phyloP scores from a whole-genome alignment of 2,888 invertebrate species.

The Epirrhoe alternata region DNA sequence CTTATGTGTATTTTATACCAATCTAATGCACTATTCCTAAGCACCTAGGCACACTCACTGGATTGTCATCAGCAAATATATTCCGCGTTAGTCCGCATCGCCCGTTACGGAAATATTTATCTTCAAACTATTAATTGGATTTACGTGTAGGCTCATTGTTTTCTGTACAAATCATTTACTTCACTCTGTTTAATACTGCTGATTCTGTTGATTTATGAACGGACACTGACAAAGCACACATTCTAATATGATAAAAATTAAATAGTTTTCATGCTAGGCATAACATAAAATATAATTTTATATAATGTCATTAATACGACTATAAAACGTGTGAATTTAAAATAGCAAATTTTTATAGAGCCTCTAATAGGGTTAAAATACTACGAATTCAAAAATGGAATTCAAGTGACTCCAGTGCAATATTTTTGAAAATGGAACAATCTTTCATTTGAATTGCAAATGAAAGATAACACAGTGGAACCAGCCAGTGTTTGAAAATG shows the following conservation, averaged over 20 bases:
- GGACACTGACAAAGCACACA: constrained; percentile 17
- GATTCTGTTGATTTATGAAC: constrained; percentile 11
- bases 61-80: constrained; percentile 33
- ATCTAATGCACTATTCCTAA: neutral
- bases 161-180: constrained; percentile 23
- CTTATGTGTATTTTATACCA: too few relatives aligned
- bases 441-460: too few relatives aligned
- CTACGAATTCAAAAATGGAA: too few relatives aligned
- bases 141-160: constrained; percentile 40
- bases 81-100: constrained; percentile 35
- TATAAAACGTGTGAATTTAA: neutral
- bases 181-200: constrained; percentile 7
- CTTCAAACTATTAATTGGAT: constrained; percentile 44
- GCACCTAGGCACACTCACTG: constrained; percentile 1
- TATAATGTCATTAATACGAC: too few relatives aligned
- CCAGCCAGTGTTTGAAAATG: constrained; percentile 36
- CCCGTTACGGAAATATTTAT: constrained; percentile 45
- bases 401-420: neutral
- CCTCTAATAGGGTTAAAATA: too few relatives aligned
- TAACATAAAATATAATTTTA: neutral
- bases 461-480: constrained; percentile 13
- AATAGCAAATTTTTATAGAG: neutral
- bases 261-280: constrained; percentile 2
- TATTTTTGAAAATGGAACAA: constrained; percentile 17
- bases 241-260: constrained; percentile 9